phyloP scores from a whole-genome alignment of 2,797 vertebrate species.

The Lepilemur ruficaudatus region DNA sequence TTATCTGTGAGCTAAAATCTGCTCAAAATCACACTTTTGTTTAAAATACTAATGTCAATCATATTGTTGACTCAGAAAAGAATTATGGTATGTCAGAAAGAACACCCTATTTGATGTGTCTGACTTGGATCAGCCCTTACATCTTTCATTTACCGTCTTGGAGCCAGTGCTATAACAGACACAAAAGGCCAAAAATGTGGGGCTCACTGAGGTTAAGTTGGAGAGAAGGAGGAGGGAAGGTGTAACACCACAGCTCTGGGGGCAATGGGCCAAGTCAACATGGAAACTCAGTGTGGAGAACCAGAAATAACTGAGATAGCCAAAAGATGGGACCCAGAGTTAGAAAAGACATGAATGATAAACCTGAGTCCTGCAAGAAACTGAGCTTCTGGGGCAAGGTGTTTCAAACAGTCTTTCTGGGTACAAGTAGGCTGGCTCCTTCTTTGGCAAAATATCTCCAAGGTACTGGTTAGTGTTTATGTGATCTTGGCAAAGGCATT shows the following conservation, averaged over 20 bases:
- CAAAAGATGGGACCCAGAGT: background rate
- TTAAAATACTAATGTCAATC: slow-evolving; percentile 20
- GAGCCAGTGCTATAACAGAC: background rate
- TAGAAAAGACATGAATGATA: background rate
- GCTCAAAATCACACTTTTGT: background rate
- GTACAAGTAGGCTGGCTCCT: background rate
- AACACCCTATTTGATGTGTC: background rate
- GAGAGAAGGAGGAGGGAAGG: background rate
- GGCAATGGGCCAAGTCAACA: background rate
- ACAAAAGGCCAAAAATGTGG: background rate
- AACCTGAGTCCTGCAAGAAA: background rate
- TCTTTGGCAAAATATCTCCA: background rate
- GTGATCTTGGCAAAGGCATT: background rate
- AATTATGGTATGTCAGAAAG: background rate
- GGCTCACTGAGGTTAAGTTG: background rate
- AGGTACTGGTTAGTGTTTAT: background rate
- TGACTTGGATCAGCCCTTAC: background rate
- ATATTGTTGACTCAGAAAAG: slow-evolving; percentile 5
- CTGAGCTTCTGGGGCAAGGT: background rate
- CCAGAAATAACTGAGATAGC: background rate
- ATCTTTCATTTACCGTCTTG: background rate
- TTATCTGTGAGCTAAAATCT: slow-evolving; percentile 3
- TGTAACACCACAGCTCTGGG: background rate
- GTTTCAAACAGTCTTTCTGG: background rate
- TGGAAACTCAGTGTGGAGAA: background rate